Conservation (phyloP, 1,140 invertebrate species). For the Drosophila ironensis region DNA sequence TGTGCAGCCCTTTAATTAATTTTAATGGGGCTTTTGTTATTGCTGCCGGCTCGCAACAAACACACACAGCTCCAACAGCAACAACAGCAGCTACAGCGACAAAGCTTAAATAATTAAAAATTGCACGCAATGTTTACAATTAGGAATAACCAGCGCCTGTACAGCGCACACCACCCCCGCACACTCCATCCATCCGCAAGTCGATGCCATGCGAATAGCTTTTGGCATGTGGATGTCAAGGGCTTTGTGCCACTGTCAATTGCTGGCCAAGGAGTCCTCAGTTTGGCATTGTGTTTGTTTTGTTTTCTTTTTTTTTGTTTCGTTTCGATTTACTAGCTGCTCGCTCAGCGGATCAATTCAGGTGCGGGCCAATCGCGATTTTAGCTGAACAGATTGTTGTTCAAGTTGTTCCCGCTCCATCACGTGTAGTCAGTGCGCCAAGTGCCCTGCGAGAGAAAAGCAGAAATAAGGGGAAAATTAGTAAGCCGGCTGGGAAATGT, state of each 20-base stretch:
- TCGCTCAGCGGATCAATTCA: conserved; percentile 2
- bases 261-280: conserved; percentile 64
- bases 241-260: conserved; percentile 33
- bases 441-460: conserved; percentile 62
- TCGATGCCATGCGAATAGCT: background rate
- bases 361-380: conserved; percentile 26
- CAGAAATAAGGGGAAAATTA: conserved; percentile 30
- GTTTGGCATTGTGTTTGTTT: conserved; percentile 75
- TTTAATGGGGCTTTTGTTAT: conserved; percentile 70
- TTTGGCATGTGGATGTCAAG: conserved; percentile 26
- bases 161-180: conserved; percentile 15
- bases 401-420: conserved; percentile 82
- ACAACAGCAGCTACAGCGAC: conserved; percentile 25
- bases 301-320: conserved; percentile 30
- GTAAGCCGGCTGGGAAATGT: background rate
- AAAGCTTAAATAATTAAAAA: conserved; percentile 81
- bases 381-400: conserved; percentile 81
- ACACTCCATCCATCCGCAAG: background rate
- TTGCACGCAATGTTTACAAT: conserved; percentile 81
- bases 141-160: conserved; percentile 69
- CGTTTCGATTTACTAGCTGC: conserved; percentile 41
- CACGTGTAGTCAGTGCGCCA: conserved; percentile 82
- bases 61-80: background rate
- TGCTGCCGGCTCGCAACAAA: conserved; percentile 24
- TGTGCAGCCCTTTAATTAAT: conserved; percentile 78